phyloP scores from a whole-genome alignment of 2,113 vertebrate species.

The Nibea coibor region DNA sequence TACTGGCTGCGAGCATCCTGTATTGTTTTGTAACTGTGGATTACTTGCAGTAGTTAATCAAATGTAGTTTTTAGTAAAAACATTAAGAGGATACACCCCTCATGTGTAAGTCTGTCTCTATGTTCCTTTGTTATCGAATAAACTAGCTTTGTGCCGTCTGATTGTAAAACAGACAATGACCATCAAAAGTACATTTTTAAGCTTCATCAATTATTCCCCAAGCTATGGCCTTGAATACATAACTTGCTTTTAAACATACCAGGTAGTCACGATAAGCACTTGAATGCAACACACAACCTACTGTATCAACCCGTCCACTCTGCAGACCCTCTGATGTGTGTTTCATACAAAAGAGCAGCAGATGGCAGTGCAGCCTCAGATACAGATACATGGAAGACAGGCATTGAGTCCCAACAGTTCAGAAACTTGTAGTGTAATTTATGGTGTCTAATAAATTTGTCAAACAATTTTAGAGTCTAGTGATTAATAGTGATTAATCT shows the following conservation, averaged over 20 bases:
- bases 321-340: slow-evolving; percentile 20
- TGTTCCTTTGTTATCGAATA: background rate
- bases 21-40: background rate
- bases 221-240: background rate
- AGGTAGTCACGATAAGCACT: slow-evolving; percentile 18
- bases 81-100: background rate
- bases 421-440: background rate
- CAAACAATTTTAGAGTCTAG: background rate
- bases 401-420: background rate
- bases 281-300: slow-evolving; percentile 63
- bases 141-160: background rate
- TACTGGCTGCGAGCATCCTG: background rate
- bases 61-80: background rate
- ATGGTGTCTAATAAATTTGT: slow-evolving; percentile 6
- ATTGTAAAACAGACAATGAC: background rate
- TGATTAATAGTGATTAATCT: background rate
- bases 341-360: slow-evolving; percentile 62
- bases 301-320: background rate
- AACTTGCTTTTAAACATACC: background rate
- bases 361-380: slow-evolving; percentile 76
- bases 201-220: background rate
- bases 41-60: background rate
- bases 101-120: background rate
- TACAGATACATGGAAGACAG: slow-evolving; percentile 9
- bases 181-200: background rate